Evolutionary conservation across 2,113 vertebrate genomes (phyloP), one percentile per base, ranked within the genome.

Genomic region (Gymnarchus niloticus): DNA sequence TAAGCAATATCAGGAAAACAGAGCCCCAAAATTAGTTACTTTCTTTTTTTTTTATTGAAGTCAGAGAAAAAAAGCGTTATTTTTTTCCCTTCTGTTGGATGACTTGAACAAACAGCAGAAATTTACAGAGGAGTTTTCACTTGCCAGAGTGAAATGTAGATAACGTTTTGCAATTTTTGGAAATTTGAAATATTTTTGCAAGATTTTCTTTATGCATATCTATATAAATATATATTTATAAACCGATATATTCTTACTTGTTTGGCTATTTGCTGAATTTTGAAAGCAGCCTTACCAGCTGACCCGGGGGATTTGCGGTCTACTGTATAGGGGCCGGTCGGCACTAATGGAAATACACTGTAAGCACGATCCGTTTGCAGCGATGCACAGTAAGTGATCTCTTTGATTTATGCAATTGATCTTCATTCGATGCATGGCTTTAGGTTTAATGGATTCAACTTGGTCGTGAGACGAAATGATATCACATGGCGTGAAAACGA

Each of bases 321-420:
- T 85, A n/a, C 25, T 88, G 82, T 86, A 89, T 69, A 44, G 51
- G 85, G 82, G 46, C 41, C 41, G 76, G 76, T 54, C 3, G 41
- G 89, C 89, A 90, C 92, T 91, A 92, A 99, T 99, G 98, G 98
- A 99, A 96, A 98, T 99, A 95, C 98, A 99, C 94, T 99, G 98
- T 96, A 99, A 99, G 94, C 98, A 99, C 97, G 98, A 99, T 95
- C 97, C 98, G 92, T 99, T 99, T 91, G 97, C 98, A 90, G 97
- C 98, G 85, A 99, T 99, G 98, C 98, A 99, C 95, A 96, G 98
- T 99, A 97, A 99, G 98, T 96, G 93, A 94, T 92, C 94, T 89
- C 92, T 91, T 85, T 90, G 65, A 73, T 41, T 73, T 17, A 73
- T 41, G 41, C 5, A 41, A 33, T 37, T 14, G 65, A 17, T 73